A percentile compares a stretch with the other conserved stretches of the same genome.
Evolutionary conservation across 1,140 invertebrate species (phyloP).

Genomic region (Bombus haemorrhoidalis): DNA sequence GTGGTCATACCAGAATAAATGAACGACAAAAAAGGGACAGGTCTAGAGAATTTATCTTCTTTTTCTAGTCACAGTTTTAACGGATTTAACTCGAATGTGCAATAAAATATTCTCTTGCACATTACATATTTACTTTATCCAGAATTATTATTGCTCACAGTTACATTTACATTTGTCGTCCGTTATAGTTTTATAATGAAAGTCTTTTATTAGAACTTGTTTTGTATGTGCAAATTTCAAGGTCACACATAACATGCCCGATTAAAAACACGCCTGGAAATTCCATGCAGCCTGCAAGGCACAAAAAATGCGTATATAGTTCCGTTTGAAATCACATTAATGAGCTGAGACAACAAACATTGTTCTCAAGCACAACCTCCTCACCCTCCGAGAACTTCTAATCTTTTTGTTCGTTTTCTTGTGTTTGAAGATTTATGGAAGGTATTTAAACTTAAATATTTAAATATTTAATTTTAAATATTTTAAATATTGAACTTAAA

Average conservation of each 20-base stretch:
- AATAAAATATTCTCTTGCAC: background rate
- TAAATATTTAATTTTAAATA: too few relatives aligned
- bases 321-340: background rate
- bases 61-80: background rate
- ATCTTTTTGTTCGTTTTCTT: background rate
- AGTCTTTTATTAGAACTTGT: background rate
- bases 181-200: background rate
- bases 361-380: background rate
- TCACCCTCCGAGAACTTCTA: background rate
- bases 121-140: background rate
- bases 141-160: background rate
- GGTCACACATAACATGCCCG: background rate
- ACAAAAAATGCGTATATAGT: background rate
- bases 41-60: background rate
- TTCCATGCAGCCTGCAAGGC: background rate
- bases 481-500: background rate
- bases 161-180: background rate
- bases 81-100: background rate
- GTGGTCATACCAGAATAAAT: slow-evolving; percentile 5
- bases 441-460: background rate
- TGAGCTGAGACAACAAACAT: background rate
- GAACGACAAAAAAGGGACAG: background rate
- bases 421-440: background rate
- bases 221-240: background rate
- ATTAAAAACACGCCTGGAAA: background rate